Conservation (phyloP, 2,797 vertebrate species). For the Pangasius djambal region DNA sequence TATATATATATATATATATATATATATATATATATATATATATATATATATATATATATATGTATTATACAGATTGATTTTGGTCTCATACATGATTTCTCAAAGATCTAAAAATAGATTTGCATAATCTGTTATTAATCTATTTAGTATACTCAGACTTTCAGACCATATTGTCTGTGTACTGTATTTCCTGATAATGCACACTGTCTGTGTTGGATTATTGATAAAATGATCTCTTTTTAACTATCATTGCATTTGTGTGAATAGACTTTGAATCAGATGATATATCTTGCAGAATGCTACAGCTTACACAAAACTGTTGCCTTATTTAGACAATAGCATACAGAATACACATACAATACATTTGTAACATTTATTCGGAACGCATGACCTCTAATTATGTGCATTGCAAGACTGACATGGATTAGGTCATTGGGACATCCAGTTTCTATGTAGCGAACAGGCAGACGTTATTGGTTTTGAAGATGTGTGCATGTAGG, state of each 20-base stretch:
- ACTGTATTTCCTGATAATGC: background rate
- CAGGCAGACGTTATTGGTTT: background rate
- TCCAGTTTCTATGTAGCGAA: background rate
- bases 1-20: no score
- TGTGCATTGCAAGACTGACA: background rate
- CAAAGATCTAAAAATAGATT: background rate
- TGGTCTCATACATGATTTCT: background rate
- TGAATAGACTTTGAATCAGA: background rate
- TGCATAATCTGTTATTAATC: background rate
- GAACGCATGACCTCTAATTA: background rate
- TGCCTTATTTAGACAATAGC: background rate
- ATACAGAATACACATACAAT: background rate
- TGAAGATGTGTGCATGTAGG: background rate
- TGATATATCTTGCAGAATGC: background rate
- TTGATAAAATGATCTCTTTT: background rate
- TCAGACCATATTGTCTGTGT: background rate
- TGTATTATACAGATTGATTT: background rate
- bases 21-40: no score
- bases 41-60: no score
- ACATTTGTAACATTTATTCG: background rate
- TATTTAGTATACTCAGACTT: background rate
- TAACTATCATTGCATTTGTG: background rate
- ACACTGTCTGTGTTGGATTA: background rate
- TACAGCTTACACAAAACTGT: background rate
- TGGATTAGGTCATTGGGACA: background rate